phyloP scores from a whole-genome alignment of 1,140 invertebrate species.

The Phocides pigmalion region DNA sequence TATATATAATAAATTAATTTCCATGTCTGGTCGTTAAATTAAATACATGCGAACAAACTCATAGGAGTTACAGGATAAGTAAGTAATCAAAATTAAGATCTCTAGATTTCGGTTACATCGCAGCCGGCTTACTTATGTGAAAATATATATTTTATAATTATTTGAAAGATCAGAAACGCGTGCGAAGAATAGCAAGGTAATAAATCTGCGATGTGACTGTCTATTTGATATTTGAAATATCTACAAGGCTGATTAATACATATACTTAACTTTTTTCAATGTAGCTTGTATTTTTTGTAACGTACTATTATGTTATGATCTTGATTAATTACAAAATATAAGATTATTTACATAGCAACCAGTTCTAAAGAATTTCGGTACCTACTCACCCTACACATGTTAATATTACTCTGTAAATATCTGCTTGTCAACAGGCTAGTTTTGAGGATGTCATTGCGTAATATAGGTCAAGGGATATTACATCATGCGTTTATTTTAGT shows the following conservation, averaged over 20 bases:
- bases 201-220: constrained; percentile 12
- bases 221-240: constrained; percentile 5
- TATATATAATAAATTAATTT: neutral
- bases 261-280: constrained; percentile 1
- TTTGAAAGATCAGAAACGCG: neutral
- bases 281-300: constrained; percentile 16
- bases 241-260: constrained; percentile 20
- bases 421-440: neutral
- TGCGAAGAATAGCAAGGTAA: neutral
- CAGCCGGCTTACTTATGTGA: too few relatives aligned
- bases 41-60: too few relatives aligned
- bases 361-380: constrained; percentile 6
- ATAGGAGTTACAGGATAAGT: too few relatives aligned
- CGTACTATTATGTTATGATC: constrained; percentile 22
- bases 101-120: too few relatives aligned
- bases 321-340: constrained; percentile 24
- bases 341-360: constrained; percentile 17
- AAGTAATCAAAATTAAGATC: too few relatives aligned
- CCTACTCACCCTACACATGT: neutral
- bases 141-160: too few relatives aligned
- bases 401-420: neutral
- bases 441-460: neutral
- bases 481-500: neutral
- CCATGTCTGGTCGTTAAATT: neutral
- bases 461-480: constrained; percentile 14